A percentile compares a stretch with the other conserved stretches of the same genome.
These are phyloP conservation scores for Mamestra configurata DNA, from an alignment of 1,140 invertebrate genomes.

Conservation along the genomic window DNA sequence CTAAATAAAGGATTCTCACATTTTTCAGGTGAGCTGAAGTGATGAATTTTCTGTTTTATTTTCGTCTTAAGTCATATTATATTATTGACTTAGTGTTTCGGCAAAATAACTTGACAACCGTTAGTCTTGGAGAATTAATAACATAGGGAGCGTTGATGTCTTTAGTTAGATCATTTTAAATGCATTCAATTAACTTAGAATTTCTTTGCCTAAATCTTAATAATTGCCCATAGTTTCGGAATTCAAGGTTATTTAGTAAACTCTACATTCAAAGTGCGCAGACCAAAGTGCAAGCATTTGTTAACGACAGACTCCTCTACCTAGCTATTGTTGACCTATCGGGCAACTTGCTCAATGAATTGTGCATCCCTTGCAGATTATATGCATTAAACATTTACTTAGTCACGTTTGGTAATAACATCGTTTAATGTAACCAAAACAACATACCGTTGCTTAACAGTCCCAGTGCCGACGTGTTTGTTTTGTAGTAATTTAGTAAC, in stretches of 20 bases:
- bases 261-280: neutral
- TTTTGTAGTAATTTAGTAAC: neutral
- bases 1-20: neutral
- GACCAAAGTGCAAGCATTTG: neutral
- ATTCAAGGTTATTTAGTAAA: neutral
- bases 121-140: neutral
- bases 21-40: neutral
- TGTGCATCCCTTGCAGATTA: neutral
- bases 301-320: neutral
- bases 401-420: neutral
- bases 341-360: neutral
- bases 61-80: too few species aligned
- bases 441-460: neutral
- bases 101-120: too few species aligned
- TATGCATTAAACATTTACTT: slow-evolving; percentile 1
- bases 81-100: too few species aligned
- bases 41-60: neutral
- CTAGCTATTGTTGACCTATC: neutral
- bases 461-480: neutral
- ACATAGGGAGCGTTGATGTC: neutral
- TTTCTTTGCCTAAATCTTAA: too few species aligned
- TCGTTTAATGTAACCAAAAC: neutral
- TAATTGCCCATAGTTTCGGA: too few species aligned
- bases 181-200: too few species aligned
- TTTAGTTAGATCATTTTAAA: neutral